phyloP scores from a whole-genome alignment of 1,140 invertebrate genomes.

The Pentalonia nigronervosa region DNA sequence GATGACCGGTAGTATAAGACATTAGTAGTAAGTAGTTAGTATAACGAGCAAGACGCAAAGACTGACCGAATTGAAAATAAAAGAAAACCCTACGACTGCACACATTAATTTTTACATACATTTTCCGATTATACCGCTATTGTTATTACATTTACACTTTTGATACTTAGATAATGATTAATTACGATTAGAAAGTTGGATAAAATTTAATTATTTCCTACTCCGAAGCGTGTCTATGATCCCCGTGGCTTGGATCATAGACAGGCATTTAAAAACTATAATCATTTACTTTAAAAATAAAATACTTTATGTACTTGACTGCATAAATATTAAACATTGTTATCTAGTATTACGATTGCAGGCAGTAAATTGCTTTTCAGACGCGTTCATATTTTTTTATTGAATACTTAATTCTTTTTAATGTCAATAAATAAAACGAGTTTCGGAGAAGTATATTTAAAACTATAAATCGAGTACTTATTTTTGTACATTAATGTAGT shows the following conservation, averaged over 20 bases:
- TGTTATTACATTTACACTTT: not conserved
- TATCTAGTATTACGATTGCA: not conserved
- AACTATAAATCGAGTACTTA: not conserved
- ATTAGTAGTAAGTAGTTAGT: not conserved
- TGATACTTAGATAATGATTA: not conserved
- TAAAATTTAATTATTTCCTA: not conserved
- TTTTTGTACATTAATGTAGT: not conserved
- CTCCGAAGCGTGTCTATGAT: not conserved
- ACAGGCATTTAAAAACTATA: not conserved
- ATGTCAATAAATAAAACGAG: not conserved
- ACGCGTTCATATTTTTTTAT: not conserved
- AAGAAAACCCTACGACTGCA: not conserved
- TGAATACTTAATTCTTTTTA: conserved; percentile 6
- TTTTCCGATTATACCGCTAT: not conserved
- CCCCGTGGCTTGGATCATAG: no score
- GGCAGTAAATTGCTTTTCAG: not conserved
- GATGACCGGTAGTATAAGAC: no score
- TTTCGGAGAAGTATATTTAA: not conserved
- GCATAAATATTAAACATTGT: not conserved
- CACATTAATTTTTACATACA: not conserved
- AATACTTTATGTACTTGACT: not conserved
- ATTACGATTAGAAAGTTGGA: not conserved
- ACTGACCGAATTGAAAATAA: not conserved
- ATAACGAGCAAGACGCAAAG: not conserved
- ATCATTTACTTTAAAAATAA: not conserved